phyloP scores from a whole-genome alignment of 1,140 invertebrate genomes.

The Onthophagus taurus region DNA sequence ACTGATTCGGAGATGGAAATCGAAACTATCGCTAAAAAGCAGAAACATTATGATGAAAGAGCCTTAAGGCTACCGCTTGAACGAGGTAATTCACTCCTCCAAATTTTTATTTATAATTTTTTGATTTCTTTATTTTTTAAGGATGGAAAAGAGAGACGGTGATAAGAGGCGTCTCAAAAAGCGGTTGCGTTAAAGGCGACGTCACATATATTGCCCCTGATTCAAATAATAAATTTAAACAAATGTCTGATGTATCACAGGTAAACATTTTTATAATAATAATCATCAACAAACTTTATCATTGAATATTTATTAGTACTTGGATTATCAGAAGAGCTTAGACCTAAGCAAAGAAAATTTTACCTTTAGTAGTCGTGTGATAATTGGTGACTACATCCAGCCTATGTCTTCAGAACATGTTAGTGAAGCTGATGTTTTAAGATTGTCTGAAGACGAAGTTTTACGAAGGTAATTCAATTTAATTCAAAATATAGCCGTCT shows the following conservation, averaged over 20 bases:
- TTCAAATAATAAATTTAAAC: conserved; percentile 67
- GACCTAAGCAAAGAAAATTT: conserved; percentile 81
- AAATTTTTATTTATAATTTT: conserved; percentile 3
- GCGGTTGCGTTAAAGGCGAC: conserved; percentile 70
- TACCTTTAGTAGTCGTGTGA: conserved; percentile 77
- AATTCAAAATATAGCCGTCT: conserved; percentile 6
- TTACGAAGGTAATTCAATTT: conserved; percentile 42
- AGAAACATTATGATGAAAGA: conserved; percentile 44
- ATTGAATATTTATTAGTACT: conserved; percentile 47
- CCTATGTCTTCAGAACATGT: conserved; percentile 46
- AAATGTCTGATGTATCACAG: conserved; percentile 62
- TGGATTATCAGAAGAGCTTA: conserved; percentile 63
- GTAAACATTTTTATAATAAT: no score
- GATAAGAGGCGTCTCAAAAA: conserved; percentile 73
- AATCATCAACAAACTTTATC: background rate
- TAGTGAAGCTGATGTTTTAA: conserved; percentile 45
- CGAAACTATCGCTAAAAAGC: conserved; percentile 38
- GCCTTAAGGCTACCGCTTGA: conserved; percentile 65
- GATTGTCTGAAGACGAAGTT: conserved; percentile 54
- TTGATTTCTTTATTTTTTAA: conserved; percentile 13
- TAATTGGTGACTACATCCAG: conserved; percentile 85
- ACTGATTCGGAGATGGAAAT: conserved; percentile 37
- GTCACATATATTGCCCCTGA: conserved; percentile 82
- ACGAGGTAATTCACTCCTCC: conserved; percentile 43
- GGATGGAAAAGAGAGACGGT: conserved; percentile 84